Conservation (phyloP, 2,797 vertebrate species). For the Sebastiscus tertius region DNA sequence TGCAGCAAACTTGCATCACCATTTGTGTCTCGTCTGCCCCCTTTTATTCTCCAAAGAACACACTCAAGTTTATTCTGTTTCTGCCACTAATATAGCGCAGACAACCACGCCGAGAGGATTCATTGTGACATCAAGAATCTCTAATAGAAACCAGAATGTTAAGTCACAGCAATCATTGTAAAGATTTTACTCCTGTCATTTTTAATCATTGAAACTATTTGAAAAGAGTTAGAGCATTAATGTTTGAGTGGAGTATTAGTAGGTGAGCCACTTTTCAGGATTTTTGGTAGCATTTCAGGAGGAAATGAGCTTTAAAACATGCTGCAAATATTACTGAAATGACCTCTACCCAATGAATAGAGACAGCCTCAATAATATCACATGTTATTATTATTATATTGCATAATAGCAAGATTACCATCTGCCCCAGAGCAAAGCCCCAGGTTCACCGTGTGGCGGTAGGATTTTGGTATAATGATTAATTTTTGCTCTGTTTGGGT, state of each 20-base stretch:
- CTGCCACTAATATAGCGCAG: background rate
- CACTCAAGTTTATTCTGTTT: background rate
- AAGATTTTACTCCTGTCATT: background rate
- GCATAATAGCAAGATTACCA: background rate
- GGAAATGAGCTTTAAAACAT: background rate
- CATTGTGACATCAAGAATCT: background rate
- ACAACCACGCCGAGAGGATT: background rate
- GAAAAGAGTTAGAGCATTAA: background rate
- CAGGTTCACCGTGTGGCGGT: background rate
- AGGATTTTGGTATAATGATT: background rate
- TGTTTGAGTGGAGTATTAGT: background rate
- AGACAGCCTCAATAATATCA: background rate
- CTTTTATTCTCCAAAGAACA: constrained; percentile 5
- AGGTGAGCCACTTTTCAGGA: background rate
- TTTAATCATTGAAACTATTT: background rate
- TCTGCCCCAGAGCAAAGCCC: background rate
- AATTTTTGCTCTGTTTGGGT: background rate
- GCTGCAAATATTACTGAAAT: background rate
- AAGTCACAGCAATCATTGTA: background rate
- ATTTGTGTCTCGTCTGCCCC: background rate
- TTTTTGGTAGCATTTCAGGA: background rate
- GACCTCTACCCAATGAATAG: background rate
- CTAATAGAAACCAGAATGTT: background rate
- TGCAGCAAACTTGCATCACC: constrained; percentile 25
- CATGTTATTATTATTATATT: background rate